Conservation (phyloP, 37 sponge, comb jelly and placozoan species). For the Cladorhizidae sp. region DNA sequence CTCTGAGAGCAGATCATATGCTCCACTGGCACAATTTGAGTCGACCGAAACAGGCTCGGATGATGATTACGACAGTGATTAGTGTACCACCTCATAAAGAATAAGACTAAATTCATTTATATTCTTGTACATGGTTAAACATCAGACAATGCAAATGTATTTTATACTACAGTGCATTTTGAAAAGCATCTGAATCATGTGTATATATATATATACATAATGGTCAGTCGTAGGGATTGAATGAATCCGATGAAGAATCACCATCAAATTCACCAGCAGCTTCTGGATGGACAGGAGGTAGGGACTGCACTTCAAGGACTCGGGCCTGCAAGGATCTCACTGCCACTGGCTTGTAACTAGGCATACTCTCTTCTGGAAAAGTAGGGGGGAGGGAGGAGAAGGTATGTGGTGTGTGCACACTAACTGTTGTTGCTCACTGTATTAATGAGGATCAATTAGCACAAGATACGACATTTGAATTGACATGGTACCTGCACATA, state of each 20-base stretch:
- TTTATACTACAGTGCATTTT: too few relatives aligned
- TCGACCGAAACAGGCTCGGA: background rate
- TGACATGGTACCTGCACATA: too few relatives aligned
- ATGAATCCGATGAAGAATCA: slow-evolving; percentile 30
- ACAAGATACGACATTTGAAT: too few relatives aligned
- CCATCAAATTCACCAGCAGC: background rate
- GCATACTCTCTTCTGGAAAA: background rate
- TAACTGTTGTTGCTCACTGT: too few relatives aligned
- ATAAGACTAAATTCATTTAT: background rate
- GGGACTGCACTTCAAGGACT: too few relatives aligned
- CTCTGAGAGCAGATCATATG: slow-evolving; percentile 16
- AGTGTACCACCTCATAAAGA: background rate
- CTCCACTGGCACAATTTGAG: slow-evolving; percentile 47
- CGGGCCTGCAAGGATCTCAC: background rate
- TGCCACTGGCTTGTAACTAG: background rate
- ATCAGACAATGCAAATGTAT: background rate
- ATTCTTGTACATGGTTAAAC: background rate
- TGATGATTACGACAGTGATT: slow-evolving; percentile 31
- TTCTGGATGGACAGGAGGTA: background rate
- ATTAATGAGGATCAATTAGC: too few relatives aligned
- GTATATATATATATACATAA: too few relatives aligned
- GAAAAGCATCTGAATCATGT: too few relatives aligned
- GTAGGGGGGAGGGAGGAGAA: too few relatives aligned
- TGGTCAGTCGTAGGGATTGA: slow-evolving; percentile 41
- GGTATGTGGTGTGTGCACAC: too few relatives aligned